A percentile compares a stretch with the other conserved stretches of the same genome.
Evolutionary conservation across 2,113 vertebrate species (phyloP).

Genomic region (Malurus elegans): DNA sequence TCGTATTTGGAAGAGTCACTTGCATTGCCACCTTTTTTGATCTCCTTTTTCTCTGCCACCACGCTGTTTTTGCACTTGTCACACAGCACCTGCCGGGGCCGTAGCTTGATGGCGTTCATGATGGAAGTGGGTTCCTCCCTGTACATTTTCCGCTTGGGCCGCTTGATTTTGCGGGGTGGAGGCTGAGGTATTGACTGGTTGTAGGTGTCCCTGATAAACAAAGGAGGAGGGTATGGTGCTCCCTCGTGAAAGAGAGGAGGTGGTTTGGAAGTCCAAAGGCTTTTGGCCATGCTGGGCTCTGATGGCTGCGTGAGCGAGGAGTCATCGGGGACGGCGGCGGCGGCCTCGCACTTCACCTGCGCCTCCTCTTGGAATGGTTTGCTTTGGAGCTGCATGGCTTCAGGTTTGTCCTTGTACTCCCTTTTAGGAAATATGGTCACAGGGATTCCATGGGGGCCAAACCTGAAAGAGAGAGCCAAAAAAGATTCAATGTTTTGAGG

Average conservation of each 20-base stretch:
- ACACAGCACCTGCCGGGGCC: conserved; percentile 94
- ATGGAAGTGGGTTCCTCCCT: conserved; percentile 97
- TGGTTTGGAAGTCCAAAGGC: conserved; percentile 87
- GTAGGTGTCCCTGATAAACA: conserved; percentile 99
- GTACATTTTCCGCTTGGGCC: conserved; percentile 93
- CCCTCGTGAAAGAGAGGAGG: conserved; percentile 95
- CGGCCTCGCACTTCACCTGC: conserved; percentile 69
- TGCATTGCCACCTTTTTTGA: conserved; percentile 79
- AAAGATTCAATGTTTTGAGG: neutral
- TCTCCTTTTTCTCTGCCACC: conserved; percentile 82
- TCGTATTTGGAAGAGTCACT: conserved; percentile 84
- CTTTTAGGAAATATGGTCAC: conserved; percentile 93
- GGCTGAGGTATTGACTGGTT: conserved; percentile 99
- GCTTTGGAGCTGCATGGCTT: conserved; percentile 82
- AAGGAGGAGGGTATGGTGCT: conserved; percentile 92
- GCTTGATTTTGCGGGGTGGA: conserved; percentile 93
- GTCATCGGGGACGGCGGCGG: conserved; percentile 68
- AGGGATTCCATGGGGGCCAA: conserved; percentile 96
- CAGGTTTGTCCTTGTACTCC: conserved; percentile 85
- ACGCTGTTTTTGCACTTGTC: conserved; percentile 96
- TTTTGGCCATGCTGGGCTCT: conserved; percentile 71
- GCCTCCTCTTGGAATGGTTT: conserved; percentile 81
- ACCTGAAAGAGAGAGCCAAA: conserved; percentile 76
- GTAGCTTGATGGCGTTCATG: conserved; percentile 96
- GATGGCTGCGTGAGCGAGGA: conserved; percentile 63